Evolutionary conservation across 2,888 invertebrate species (phyloP), one percentile per base, ranked within the genome.

Genomic region (Apamea anceps): DNA sequence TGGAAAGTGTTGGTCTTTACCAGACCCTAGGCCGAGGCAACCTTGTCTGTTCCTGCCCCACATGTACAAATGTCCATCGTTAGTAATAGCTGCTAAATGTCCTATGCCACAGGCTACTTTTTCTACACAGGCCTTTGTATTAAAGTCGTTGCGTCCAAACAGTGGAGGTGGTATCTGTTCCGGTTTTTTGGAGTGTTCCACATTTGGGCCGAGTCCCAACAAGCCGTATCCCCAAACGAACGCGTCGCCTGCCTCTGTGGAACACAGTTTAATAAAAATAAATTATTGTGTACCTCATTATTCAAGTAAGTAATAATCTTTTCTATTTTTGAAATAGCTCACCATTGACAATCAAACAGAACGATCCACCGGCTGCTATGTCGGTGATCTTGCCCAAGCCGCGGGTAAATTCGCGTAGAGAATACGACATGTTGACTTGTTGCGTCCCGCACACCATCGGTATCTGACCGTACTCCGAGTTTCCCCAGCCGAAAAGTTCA

Each of bases 401-500:
- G 74, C 97, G 96, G 0, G 98, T 97, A 72, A 98, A 95, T 63
- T 97, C 95, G 5, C 94, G 87, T 32, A 99, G 92, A 37, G 97
- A 97, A 63, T 97, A 97, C 0, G 99, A 98, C 88, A 97, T 97
- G 91, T 98, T 98, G 8, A 99, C 96, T 95, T 99, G 99, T 89
- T 98, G 98, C 70, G 95, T 95, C 18, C 95, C 85, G 15, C 94
- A 87, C 80, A 93, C 91, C 90, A 97, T 95, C 48, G 97, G 96
- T 62, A 99, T 96, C 94, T 99, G 99, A 0, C 98, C 98, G 92
- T 99, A 99, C 95, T 99, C 99, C 0, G 98, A 98, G 94, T 99
- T 99, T 13, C 99, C 99, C 99, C 99, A 99, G 1, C 99, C 99
- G 95, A 99, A 99, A 2, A 99, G 97, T 90, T 99, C 98, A 7